phyloP scores from a whole-genome alignment of 1,140 invertebrate genomes.

The Battus philenor region DNA sequence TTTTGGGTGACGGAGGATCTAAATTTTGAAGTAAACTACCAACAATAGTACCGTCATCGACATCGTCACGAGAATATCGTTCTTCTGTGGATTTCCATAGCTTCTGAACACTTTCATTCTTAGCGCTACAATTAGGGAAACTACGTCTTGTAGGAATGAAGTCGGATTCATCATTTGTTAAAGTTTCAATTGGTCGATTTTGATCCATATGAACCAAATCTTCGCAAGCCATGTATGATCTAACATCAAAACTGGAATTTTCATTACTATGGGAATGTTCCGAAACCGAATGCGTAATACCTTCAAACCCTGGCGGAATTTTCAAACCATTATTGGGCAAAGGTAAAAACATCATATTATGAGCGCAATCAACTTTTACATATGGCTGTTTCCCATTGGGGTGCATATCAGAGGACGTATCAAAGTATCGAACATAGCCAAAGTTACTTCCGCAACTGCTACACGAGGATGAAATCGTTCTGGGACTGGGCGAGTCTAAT shows the following conservation, averaged over 20 bases:
- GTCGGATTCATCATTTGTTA: constrained; percentile 47
- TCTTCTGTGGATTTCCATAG: constrained; percentile 66
- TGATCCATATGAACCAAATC: constrained; percentile 80
- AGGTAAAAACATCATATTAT: constrained; percentile 53
- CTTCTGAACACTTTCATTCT: constrained; percentile 45
- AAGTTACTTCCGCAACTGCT: constrained; percentile 77
- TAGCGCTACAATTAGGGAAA: constrained; percentile 49
- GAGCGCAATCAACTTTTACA: constrained; percentile 59
- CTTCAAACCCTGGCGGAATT: constrained; percentile 18
- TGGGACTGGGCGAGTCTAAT: constrained; percentile 62
- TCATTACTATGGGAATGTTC: constrained; percentile 78
- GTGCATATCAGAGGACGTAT: constrained; percentile 52
- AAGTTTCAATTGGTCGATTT: constrained; percentile 65
- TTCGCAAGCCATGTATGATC: constrained; percentile 79
- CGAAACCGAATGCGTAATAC: constrained; percentile 23
- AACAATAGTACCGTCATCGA: constrained; percentile 28
- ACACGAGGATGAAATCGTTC: constrained; percentile 57
- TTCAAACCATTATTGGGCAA: background rate
- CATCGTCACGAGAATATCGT: constrained; percentile 36
- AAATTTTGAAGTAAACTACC: constrained; percentile 51
- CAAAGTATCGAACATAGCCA: constrained; percentile 80
- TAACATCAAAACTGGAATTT: constrained; percentile 77
- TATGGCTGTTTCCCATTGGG: constrained; percentile 30
- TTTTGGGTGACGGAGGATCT: constrained; percentile 60
- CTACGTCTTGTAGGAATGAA: constrained; percentile 59